phyloP scores from a whole-genome alignment of 1,140 invertebrate species.

The Brachionus rotundiformis region DNA sequence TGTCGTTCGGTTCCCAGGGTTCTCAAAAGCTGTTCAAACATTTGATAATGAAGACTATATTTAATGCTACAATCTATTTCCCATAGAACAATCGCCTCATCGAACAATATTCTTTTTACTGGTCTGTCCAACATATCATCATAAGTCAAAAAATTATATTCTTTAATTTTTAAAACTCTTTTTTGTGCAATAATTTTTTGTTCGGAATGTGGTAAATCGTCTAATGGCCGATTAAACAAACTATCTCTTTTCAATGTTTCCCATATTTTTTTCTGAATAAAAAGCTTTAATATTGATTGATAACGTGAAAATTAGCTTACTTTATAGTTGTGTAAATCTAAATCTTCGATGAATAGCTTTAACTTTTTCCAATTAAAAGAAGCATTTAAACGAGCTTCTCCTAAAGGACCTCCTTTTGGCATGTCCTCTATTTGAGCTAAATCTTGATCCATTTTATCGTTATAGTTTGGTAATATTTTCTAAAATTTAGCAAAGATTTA shows the following conservation, averaged over 20 bases:
- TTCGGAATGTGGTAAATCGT: background rate
- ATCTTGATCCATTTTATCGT: background rate
- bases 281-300: background rate
- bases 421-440: conserved; percentile 29
- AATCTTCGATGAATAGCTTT: conserved; percentile 73
- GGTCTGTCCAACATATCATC: conserved; percentile 67
- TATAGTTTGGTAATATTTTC: background rate
- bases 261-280: conserved; percentile 76
- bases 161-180: conserved; percentile 68
- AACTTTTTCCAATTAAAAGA: conserved; percentile 79
- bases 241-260: conserved; percentile 77
- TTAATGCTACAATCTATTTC: conserved; percentile 73
- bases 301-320: conserved; percentile 60
- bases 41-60: conserved; percentile 58
- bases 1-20: conserved; percentile 74
- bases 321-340: conserved; percentile 73
- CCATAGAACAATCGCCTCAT: conserved; percentile 70
- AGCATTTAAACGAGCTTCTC: conserved; percentile 72
- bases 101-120: conserved; percentile 59
- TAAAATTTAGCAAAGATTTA: background rate
- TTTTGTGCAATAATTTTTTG: conserved; percentile 20
- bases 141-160: conserved; percentile 70
- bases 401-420: conserved; percentile 69
- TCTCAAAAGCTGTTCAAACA: conserved; percentile 59
- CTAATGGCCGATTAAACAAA: conserved; percentile 69